These are phyloP conservation scores for Rambutsinella grinnellia DNA, from an alignment of 2,888 invertebrate species.

Conservation along the genomic window DNA sequence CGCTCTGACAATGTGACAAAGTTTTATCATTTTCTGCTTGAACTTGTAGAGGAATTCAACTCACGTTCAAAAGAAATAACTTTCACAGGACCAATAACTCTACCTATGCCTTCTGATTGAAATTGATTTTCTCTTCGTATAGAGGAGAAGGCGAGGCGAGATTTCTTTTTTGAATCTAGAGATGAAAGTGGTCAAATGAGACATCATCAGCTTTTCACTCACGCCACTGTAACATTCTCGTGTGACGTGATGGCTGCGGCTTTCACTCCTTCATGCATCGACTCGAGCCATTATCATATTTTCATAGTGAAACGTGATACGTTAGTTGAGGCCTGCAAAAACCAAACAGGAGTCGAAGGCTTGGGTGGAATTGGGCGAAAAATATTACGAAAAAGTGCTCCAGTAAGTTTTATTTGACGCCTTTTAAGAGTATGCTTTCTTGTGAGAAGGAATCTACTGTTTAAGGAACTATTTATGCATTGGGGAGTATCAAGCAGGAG, in stretches of 20 bases:
- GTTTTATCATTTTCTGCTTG: constrained; percentile 37
- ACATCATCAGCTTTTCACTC: constrained; percentile 5
- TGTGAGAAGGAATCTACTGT: too few species aligned
- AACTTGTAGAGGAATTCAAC: constrained; percentile 30
- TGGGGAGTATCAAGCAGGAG: too few species aligned
- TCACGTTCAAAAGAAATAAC: constrained; percentile 45
- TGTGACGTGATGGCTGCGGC: background rate
- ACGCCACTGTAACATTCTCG: background rate
- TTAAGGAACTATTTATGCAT: too few species aligned
- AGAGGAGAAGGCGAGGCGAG: too few species aligned
- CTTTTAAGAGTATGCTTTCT: too few species aligned
- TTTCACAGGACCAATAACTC: constrained; percentile 48
- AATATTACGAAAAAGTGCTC: too few species aligned
- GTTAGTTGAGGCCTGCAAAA: too few species aligned
- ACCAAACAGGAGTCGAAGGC: too few species aligned
- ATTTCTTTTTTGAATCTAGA: constrained; percentile 34
- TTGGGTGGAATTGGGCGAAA: too few species aligned
- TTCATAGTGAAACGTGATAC: constrained; percentile 4
- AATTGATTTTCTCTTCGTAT: constrained; percentile 36
- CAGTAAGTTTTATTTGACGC: too few species aligned
- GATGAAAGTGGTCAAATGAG: constrained; percentile 22
- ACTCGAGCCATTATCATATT: background rate
- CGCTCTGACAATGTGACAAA: too few species aligned
- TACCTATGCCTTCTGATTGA: constrained; percentile 42
- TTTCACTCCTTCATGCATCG: background rate